Evolutionary conservation across 1,140 invertebrate genomes (phyloP).

Genomic region (Dolichoris vasculosae): DNA sequence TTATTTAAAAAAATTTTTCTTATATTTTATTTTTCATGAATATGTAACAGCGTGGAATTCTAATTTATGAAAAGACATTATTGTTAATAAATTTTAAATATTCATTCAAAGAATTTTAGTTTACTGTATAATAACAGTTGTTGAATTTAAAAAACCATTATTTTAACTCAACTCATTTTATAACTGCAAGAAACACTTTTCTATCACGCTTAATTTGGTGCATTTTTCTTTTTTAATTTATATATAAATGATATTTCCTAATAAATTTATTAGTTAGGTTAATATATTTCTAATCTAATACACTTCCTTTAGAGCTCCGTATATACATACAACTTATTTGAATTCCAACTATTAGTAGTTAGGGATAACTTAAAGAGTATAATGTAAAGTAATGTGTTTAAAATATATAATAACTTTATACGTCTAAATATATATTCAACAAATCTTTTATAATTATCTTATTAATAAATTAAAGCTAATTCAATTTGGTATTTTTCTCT

Average conservation of each 20-base stretch:
- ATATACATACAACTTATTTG: too few relatives aligned
- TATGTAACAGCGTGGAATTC: neutral
- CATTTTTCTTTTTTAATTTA: neutral
- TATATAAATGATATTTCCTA: neutral
- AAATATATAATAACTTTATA: too few relatives aligned
- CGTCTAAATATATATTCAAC: too few relatives aligned
- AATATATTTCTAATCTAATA: neutral
- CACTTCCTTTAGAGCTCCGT: too few relatives aligned
- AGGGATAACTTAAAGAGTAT: too few relatives aligned
- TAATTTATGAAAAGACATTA: neutral
- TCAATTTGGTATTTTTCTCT: too few relatives aligned
- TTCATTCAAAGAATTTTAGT: neutral
- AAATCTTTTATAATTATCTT: too few relatives aligned
- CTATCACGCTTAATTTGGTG: neutral
- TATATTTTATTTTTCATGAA: constrained; percentile 4
- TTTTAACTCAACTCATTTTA: constrained; percentile 28
- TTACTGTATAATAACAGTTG: constrained; percentile 16
- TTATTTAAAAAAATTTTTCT: neutral
- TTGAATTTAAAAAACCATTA: constrained; percentile 32
- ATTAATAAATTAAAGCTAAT: too few relatives aligned
- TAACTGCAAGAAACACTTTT: constrained; percentile 6
- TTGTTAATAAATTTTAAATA: too few relatives aligned
- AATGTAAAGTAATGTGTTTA: too few relatives aligned
- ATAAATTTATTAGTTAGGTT: neutral
- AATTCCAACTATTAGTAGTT: too few relatives aligned